phyloP scores from a whole-genome alignment of 1,140 invertebrate genomes.

The Xylocopa sonorina region DNA sequence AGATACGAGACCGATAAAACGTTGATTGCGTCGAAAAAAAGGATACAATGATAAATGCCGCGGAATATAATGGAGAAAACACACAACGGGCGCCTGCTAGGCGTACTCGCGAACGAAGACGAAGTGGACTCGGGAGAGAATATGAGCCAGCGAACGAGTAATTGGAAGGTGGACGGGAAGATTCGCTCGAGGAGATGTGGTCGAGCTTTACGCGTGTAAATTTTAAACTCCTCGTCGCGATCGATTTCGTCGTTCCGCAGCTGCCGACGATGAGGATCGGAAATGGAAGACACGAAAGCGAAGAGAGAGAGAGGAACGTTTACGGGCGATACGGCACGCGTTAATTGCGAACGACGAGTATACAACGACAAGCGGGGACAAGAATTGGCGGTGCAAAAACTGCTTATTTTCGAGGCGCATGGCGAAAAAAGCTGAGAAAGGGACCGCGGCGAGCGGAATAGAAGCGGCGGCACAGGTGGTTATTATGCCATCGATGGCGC shows the following conservation, averaged over 20 bases:
- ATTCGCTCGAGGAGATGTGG: not conserved
- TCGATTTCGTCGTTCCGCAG: conserved; percentile 2
- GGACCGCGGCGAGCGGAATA: not conserved
- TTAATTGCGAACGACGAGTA: not conserved
- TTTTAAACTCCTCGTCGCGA: not conserved
- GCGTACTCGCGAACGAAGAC: conserved; percentile 38
- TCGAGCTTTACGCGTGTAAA: conserved; percentile 8
- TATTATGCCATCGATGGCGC: conserved; percentile 72
- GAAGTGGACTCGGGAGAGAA: conserved; percentile 28
- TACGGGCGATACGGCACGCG: not conserved
- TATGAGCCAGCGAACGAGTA: conserved; percentile 28
- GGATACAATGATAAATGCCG: conserved; percentile 64
- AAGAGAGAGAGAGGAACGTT: not conserved
- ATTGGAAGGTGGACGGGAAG: conserved; percentile 27
- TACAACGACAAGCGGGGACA: not conserved
- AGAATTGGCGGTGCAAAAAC: not conserved
- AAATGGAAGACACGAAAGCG: too few species aligned
- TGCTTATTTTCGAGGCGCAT: conserved; percentile 2
- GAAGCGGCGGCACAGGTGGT: conserved; percentile 56
- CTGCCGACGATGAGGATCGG: not conserved
- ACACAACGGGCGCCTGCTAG: conserved; percentile 19
- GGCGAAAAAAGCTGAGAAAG: conserved; percentile 40
- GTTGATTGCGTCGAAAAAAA: conserved; percentile 63
- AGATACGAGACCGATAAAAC: conserved; percentile 67
- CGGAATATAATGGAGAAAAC: conserved; percentile 45